Base-by-base conservation (phyloP, 2,888 invertebrate genomes). In the Sesia bembeciformis region DNA sequence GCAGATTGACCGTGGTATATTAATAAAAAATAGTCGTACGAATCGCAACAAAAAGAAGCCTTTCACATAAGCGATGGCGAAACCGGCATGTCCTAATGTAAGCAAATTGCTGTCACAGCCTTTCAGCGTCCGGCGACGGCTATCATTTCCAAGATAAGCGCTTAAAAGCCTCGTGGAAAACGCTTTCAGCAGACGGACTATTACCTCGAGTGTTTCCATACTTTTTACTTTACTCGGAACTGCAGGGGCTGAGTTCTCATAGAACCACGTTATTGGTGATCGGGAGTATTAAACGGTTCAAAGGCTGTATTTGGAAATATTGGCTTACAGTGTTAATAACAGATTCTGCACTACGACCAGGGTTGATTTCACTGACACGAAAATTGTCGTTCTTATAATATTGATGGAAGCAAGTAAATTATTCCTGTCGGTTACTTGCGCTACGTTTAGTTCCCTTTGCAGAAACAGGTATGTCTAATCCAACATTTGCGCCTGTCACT, bases 141-240 rank as follows among this genome's bases (percentile, higher is more conserved):
- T 87, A 88, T 88, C 89, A 86, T 85, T 85, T 78, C 74, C 83
- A 85, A 86, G 89, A 88, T 88, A 86, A 88, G 87, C 88, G 86
- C 84, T 88, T 87, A 88, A 88, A 88, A 88, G 89, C 89, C 77
- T 81, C 78, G 78, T 73, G 81, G 76, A 84, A 81, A 87, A 76
- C 81, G 85, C 82, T 87, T 86, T 86, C 82, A 85, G 80, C 74
- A 72, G 74, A 72, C 75, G 68, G 74, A 78, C 80, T 84, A 80
- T 82, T 84, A 82, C 79, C 60, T 54, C 49, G 73, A 64, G 70
- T 74, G 72, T 72, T 77, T 70, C 72, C 70, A 70, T 74, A 81
- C 76, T 83, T 84, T 84, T 86, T 81, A 23, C 46, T 46, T 46
- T n/a, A 46, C 46, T 40, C 23, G 55, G 52, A 46, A 46, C n/a